Percentiles rank a stretch among this genome's conserved stretches.
These are phyloP conservation scores for Drosophila mulleri DNA, from an alignment of 2,888 invertebrate genomes.

Conservation along the genomic window DNA sequence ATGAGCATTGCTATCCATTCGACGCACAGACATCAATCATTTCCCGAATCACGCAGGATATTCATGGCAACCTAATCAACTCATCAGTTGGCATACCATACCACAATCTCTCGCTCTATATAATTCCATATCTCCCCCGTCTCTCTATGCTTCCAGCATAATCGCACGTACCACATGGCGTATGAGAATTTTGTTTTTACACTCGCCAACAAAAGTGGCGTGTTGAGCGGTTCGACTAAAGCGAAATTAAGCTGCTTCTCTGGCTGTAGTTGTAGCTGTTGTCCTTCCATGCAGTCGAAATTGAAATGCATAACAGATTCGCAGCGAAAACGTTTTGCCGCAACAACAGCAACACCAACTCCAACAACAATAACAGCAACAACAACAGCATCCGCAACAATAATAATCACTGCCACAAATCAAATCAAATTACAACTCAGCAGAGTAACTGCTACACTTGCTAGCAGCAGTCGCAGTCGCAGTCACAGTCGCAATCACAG, in stretches of 20 bases:
- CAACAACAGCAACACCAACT: conserved; percentile 1
- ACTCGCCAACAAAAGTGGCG: conserved; percentile 24
- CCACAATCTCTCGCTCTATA: not conserved
- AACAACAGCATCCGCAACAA: not conserved
- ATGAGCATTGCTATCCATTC: not conserved
- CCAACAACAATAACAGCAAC: not conserved
- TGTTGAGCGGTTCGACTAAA: conserved; percentile 15
- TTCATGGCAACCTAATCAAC: conserved; percentile 55
- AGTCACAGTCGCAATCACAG: conserved; percentile 5
- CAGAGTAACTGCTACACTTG: conserved; percentile 22
- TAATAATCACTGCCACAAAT: conserved; percentile 51
- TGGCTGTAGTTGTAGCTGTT: conserved; percentile 2
- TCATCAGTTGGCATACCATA: conserved; percentile 15
- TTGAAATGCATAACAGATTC: conserved; percentile 50
- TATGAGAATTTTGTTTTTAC: conserved; percentile 50
- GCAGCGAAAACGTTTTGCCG: conserved; percentile 9
- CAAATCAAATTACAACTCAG: conserved; percentile 60
- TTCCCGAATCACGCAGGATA: conserved; percentile 20
- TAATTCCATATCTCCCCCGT: not conserved
- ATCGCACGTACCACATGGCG: conserved; percentile 49
- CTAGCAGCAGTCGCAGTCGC: conserved; percentile 7
- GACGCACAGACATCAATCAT: conserved; percentile 22
- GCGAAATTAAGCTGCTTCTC: conserved; percentile 52
- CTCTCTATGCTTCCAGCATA: conserved; percentile 16
- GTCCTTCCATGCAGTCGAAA: conserved; percentile 46